phyloP scores from a whole-genome alignment of 2,888 invertebrate species.

The Spialia ferax region DNA sequence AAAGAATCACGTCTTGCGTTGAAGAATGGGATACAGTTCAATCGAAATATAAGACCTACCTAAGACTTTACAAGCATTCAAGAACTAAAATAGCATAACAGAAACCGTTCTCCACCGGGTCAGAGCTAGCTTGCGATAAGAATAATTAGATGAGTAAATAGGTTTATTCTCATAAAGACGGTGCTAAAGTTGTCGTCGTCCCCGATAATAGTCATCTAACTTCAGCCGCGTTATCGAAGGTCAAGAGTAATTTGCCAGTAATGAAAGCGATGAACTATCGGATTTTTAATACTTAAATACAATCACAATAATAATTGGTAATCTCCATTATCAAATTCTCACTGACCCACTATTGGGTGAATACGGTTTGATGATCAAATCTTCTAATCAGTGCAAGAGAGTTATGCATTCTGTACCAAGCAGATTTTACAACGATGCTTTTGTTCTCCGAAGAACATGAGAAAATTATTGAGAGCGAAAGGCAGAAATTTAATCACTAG shows the following conservation, averaged over 20 bases:
- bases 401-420: too few species aligned
- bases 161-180: background rate
- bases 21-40: background rate
- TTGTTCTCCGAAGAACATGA: too few species aligned
- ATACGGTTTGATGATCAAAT: too few species aligned
- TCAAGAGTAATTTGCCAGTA: constrained; percentile 52
- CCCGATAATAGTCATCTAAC: constrained; percentile 51
- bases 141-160: constrained; percentile 19
- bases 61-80: background rate
- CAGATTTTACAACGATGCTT: too few species aligned
- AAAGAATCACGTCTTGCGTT: background rate
- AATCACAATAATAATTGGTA: background rate
- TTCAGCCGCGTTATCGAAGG: constrained; percentile 59
- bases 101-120: background rate
- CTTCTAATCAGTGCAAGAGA: too few species aligned
- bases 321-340: too few species aligned
- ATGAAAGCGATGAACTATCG: background rate
- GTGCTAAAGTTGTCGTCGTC: constrained; percentile 11
- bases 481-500: too few species aligned
- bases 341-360: too few species aligned
- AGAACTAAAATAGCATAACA: background rate
- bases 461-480: too few species aligned
- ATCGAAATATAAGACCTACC: background rate
- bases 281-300: background rate
- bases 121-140: constrained; percentile 9